Evolutionary conservation across 2,888 invertebrate species (phyloP), one percentile per base, ranked within the genome.

Genomic region (Melanotus villosus): DNA sequence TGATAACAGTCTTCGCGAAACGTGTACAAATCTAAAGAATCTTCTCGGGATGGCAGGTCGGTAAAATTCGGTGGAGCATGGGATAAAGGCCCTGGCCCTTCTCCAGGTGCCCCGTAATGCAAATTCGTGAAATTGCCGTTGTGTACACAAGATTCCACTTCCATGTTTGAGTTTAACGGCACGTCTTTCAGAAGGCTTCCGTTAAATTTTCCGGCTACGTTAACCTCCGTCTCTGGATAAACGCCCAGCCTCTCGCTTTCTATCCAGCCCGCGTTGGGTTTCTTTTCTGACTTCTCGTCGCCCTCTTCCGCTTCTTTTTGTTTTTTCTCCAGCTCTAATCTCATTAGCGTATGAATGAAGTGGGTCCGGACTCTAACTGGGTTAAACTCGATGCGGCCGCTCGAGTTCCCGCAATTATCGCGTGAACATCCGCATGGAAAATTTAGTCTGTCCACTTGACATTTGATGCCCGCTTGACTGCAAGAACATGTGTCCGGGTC

Each of bases 341-440:
- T 90, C 97, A 98, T 97, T 59, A 98, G 88, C 0, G 98, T 99
- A 81, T 98, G 97, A 78, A 98, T 96, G 82, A 97, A 98, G 85
- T 99, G 99, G 12, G 97, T 97, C 73, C 97, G 90, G 4, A 99
- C 98, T 73, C 98, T 90, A 34, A 96, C 91, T 0, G 98, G 97
- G 84, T 98, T 98, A 83, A 99, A 99, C 84, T 98, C 98, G 73
- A 98, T 95, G 72, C 99, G 90, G 2, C 99, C 99, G 47, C 92
- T 90, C 0, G 92, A 91, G 83, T 99, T 99, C 70, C 92, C 93
- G 85, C 99, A 99, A 52, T 96, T 96, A 79, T 97, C 97, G 76
- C 95, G 91, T 1, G 95, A 93, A 85, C 98, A 99, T 9, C 98
- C 97, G 84, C 99, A 99, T 0, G 99, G 99, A 82, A 98, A 99